Percentiles rank a stretch among this genome's conserved stretches.
Conservation (phyloP, 2,113 vertebrate species). For the Amblyornis subalaris region DNA sequence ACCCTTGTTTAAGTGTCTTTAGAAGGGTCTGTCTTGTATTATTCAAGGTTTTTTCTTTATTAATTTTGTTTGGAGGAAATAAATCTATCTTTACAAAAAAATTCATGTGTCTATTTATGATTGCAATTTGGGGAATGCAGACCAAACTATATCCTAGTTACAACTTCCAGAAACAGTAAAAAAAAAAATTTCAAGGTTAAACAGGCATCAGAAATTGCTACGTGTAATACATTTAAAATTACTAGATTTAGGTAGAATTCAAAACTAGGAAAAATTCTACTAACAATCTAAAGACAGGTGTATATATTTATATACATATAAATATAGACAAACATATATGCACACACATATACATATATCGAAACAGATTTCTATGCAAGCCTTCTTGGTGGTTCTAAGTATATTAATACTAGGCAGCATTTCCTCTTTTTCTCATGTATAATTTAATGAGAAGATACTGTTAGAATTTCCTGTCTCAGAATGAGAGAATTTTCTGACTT, state of each 20-base stretch:
- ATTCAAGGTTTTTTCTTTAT: constrained; percentile 34
- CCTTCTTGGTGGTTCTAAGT: neutral
- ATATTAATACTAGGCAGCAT: neutral
- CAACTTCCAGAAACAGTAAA: neutral
- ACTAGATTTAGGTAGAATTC: neutral
- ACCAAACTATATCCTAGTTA: neutral
- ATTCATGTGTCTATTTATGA: constrained; percentile 6
- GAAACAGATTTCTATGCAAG: neutral
- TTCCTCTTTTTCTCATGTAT: neutral
- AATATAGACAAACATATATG: neutral
- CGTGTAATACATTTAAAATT: neutral
- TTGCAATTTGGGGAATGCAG: neutral
- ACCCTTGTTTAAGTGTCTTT: constrained; percentile 25
- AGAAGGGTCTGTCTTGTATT: constrained; percentile 20
- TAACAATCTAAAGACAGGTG: neutral
- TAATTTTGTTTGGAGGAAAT: constrained; percentile 44
- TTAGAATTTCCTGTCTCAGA: neutral
- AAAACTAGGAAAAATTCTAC: neutral
- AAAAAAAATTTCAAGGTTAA: constrained; percentile 23
- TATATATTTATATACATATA: neutral
- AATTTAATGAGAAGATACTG: neutral
- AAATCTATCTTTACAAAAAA: constrained; percentile 29
- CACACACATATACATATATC: neutral
- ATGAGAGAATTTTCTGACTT: neutral
- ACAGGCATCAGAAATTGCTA: neutral